phyloP scores from a whole-genome alignment of 2,797 vertebrate genomes.

The Scomberomorus guttatus region DNA sequence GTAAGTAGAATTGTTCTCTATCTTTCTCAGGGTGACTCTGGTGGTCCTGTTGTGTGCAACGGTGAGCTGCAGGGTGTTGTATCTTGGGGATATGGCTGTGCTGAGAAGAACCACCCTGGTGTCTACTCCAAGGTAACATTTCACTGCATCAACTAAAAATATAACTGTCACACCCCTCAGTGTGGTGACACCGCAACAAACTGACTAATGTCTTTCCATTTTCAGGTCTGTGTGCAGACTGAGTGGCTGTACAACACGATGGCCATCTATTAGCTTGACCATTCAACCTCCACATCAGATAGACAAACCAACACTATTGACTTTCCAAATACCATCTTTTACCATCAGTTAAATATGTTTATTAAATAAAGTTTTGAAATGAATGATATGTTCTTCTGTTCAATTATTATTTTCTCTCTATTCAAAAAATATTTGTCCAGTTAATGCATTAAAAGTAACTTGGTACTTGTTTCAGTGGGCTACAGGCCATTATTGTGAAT shows the following conservation, averaged over 20 bases:
- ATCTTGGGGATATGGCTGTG: conserved; percentile 88
- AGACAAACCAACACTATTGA: not conserved
- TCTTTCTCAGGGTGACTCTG: conserved; percentile 86
- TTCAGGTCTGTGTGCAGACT: conserved; percentile 69
- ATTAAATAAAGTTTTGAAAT: conserved; percentile 32
- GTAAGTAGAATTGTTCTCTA: not conserved
- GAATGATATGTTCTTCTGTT: not conserved
- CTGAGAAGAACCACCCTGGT: conserved; percentile 77
- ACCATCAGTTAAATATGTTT: not conserved
- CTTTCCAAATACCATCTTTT: not conserved
- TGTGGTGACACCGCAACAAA: not conserved
- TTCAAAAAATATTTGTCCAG: not conserved
- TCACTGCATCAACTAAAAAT: not conserved
- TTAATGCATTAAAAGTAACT: not conserved
- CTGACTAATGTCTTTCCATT: conserved; percentile 11
- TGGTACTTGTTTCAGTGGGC: not conserved
- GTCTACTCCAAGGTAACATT: conserved; percentile 85
- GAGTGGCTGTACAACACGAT: conserved; percentile 64
- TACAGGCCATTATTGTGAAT: not conserved
- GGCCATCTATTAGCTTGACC: conserved; percentile 44
- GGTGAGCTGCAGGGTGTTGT: conserved; percentile 86
- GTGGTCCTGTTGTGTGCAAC: conserved; percentile 86
- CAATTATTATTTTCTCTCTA: not conserved
- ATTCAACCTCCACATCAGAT: not conserved
- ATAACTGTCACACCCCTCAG: not conserved